Conservation (phyloP, 2,888 invertebrate genomes). For the Miltochrista miniata region DNA sequence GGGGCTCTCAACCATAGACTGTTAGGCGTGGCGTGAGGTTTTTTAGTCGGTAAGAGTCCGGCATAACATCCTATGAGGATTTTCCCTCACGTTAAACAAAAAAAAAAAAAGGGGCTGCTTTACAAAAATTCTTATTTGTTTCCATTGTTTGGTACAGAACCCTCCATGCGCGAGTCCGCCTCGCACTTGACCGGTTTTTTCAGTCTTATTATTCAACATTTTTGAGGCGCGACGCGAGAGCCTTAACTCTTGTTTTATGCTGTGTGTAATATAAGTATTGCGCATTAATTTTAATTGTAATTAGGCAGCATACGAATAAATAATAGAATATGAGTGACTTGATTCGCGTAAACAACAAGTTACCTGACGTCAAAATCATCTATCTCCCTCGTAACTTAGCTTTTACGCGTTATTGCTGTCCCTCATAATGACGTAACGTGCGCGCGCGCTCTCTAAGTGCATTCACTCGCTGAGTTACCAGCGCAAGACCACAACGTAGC, state of each 20-base stretch:
- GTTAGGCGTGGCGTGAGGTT: too few relatives aligned
- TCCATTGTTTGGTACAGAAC: too few relatives aligned
- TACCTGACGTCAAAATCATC: constrained; percentile 43
- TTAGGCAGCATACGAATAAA: constrained; percentile 32
- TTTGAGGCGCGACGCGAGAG: not conserved
- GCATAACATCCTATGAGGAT: too few relatives aligned
- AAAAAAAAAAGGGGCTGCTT: too few relatives aligned
- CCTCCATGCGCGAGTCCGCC: too few relatives aligned
- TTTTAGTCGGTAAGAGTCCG: too few relatives aligned
- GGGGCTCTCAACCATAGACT: too few relatives aligned
- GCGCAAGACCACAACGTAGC: constrained; percentile 55
- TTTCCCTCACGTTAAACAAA: too few relatives aligned
- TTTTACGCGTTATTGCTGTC: constrained; percentile 43
- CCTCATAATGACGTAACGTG: constrained; percentile 57
- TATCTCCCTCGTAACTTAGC: constrained; percentile 41
- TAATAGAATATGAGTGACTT: constrained; percentile 30
- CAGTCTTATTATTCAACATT: too few relatives aligned
- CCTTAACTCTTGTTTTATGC: not conserved
- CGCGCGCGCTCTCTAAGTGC: constrained; percentile 59
- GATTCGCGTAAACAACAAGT: constrained; percentile 50
- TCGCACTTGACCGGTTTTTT: too few relatives aligned
- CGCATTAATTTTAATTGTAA: constrained; percentile 56
- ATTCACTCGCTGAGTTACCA: constrained; percentile 73
- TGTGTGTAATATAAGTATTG: constrained; percentile 35
- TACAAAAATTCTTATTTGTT: too few relatives aligned